Conservation (phyloP, 2,888 invertebrate species). For the Empis livida region DNA sequence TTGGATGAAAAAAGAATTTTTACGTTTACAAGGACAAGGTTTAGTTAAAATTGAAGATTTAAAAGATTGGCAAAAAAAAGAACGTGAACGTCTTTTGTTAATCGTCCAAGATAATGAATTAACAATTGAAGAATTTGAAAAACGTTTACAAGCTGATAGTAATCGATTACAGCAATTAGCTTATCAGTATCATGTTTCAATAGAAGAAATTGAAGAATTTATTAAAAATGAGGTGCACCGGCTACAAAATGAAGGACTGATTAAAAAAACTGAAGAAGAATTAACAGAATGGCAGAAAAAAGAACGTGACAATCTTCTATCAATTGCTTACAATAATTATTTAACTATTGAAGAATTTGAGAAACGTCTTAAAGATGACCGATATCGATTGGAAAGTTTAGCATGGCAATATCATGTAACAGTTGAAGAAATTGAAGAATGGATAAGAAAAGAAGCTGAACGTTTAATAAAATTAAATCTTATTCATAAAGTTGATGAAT, state of each 20-base stretch:
- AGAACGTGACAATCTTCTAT: conserved; percentile 27
- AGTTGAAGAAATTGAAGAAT: conserved; percentile 29
- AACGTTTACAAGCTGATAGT: conserved; percentile 26
- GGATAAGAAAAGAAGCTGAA: conserved; percentile 26
- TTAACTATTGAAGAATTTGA: conserved; percentile 30
- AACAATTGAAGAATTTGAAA: conserved; percentile 26
- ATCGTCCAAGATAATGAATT: conserved; percentile 26
- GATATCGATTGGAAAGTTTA: conserved; percentile 22
- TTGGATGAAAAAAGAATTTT: conserved; percentile 28
- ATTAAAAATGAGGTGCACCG: conserved; percentile 28
- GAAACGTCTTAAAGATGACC: conserved; percentile 27
- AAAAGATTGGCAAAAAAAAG: conserved; percentile 28
- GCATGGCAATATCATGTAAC: conserved; percentile 30
- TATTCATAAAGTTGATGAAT: conserved; percentile 25
- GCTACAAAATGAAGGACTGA: conserved; percentile 23
- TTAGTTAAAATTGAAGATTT: conserved; percentile 24
- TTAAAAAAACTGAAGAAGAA: conserved; percentile 12
- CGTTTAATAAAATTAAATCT: conserved; percentile 28
- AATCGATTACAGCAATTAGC: conserved; percentile 24
- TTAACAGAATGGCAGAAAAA: conserved; percentile 28
- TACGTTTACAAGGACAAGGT: conserved; percentile 24
- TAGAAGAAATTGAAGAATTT: conserved; percentile 29
- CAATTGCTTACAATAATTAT: conserved; percentile 27
- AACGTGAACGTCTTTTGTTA: conserved; percentile 23
- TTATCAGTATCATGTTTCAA: conserved; percentile 26